These are phyloP conservation scores for Entosphenus tridentatus DNA, from an alignment of 2,113 vertebrate genomes.

Conservation along the genomic window DNA sequence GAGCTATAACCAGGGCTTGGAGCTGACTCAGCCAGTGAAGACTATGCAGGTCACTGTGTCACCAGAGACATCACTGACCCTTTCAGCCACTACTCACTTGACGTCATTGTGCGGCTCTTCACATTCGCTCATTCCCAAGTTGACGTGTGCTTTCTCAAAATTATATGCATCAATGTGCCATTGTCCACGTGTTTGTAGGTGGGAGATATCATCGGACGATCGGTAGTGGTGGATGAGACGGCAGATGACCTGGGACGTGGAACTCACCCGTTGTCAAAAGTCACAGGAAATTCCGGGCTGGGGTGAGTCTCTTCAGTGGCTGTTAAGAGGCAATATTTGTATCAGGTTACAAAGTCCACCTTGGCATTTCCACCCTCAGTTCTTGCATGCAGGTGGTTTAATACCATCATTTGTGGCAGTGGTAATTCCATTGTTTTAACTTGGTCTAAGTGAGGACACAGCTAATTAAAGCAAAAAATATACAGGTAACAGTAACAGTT, in stretches of 20 bases:
- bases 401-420: not conserved
- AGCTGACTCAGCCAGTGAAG: not conserved
- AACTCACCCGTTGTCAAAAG: conserved; percentile 31
- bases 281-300: conserved; percentile 51
- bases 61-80: not conserved
- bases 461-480: not conserved
- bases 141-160: not conserved
- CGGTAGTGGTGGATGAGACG: conserved; percentile 43
- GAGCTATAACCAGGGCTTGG: conserved; percentile 1
- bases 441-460: too few species aligned
- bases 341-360: not conserved
- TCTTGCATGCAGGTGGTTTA: not conserved
- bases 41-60: not conserved
- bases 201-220: conserved; percentile 60
- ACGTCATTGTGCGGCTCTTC: not conserved
- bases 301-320: conserved; percentile 22
- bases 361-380: not conserved
- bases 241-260: conserved; percentile 58
- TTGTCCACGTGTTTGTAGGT: conserved; percentile 24
- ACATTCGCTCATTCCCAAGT: not conserved
- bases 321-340: not conserved
- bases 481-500: not conserved
- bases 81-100: not conserved
- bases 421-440: not conserved
- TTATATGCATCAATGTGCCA: not conserved